A percentile compares a stretch with the other conserved stretches of the same genome.
Evolutionary conservation across 2,888 invertebrate species (phyloP).

Genomic region (Sinotaia quadrata): DNA sequence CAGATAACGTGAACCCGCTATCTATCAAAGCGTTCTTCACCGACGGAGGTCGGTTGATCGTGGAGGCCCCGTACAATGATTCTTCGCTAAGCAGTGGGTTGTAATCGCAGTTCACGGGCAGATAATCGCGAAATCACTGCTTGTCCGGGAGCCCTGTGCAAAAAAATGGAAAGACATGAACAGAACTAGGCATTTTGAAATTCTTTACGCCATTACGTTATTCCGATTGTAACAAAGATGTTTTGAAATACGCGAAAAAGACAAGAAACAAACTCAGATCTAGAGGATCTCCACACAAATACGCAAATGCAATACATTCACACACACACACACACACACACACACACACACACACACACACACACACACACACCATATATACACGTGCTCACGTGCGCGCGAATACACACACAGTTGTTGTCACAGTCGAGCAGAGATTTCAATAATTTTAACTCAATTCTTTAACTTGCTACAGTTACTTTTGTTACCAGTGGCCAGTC

Average conservation of each 20-base stretch:
- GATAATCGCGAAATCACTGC: slow-evolving; percentile 5
- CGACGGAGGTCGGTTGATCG: slow-evolving; percentile 66
- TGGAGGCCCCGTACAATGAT: slow-evolving; percentile 65
- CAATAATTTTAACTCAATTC: no score
- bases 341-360: not conserved
- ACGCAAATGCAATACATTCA: not conserved
- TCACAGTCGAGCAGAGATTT: no score
- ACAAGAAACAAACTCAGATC: no score
- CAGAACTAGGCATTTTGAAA: not conserved
- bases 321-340: not conserved
- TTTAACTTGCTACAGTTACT: no score
- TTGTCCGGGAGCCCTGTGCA: not conserved
- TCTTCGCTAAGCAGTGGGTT: no score
- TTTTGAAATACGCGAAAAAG: no score
- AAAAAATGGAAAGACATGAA: not conserved
- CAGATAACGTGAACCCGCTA: slow-evolving; percentile 69
- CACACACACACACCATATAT: not conserved
- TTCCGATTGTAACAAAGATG: no score
- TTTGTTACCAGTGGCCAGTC: no score
- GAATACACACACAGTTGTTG: no score
- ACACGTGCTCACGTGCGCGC: not conserved
- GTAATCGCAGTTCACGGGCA: slow-evolving; percentile 5
- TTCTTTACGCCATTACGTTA: no score
- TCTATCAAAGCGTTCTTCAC: slow-evolving; percentile 69
- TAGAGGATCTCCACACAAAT: no score